Evolutionary conservation across 2,888 invertebrate genomes (phyloP), one percentile per base, ranked within the genome.

Genomic region (Drosophila tanythrix): DNA sequence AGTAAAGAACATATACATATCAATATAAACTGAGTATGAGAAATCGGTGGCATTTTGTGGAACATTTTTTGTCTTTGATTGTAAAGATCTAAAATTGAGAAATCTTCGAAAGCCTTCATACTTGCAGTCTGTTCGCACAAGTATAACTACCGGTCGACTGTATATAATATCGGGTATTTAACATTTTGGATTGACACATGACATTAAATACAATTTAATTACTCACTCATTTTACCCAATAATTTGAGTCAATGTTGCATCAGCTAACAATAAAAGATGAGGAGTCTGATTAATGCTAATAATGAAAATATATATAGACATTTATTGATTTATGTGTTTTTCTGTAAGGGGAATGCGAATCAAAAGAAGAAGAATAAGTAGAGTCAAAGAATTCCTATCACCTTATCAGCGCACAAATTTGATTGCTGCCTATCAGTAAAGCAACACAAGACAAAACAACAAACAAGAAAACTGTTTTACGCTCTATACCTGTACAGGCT

Each of bases 381-480:
- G 68, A 65, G 48, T 29, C 27, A 43, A 75, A 59, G 65, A 70
- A 70, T 63, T 82, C 55, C 48, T 71, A 51, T 77, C 50, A 59
- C 52, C 50, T 82, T 78, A 78, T 78, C 78, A 65, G 64, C 27
- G 43, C 51, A 59, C 51, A 57, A 58, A 48, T 69, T 82, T 60
- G 46, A 82, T 74, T 63, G 48, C 55, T 52, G 56, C 48, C 64
- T 79, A 79, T 82, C 79, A 69, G 63, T 40, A 21, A 59, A 59
- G 63, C 62, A 55, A 70, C 71, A 56, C 60, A 29, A 61, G 56
- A 43, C 58, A 64, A 27, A 71, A 52, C 33, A 50, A 50, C 55
- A 63, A 83, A 64, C 52, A 31, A 48, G 21, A 60, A 52, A 83
- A 68, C 69, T 87, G 71, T 70, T 89, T 87, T 74, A 65, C 63